Base-by-base conservation (phyloP, 2,888 invertebrate genomes). In the Ceraclea dissimilis region DNA sequence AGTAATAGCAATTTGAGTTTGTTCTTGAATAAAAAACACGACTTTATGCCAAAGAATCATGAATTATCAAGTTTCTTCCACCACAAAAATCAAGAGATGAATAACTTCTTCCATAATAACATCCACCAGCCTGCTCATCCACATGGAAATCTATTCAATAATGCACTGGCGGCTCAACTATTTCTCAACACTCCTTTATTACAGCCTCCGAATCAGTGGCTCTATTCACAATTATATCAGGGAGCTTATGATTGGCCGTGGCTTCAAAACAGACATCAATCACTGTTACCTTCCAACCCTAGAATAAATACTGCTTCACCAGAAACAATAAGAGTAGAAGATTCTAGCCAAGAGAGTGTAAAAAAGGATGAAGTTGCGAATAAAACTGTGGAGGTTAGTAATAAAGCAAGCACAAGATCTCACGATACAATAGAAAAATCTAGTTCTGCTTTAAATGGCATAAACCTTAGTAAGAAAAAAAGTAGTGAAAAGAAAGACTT, bases 151-250 rank as follows among this genome's bases (percentile, higher is more conserved):
- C 69, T 76, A 49, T 79, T 81, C 63, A 79, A 79, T 68, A 79
- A 79, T 43, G 79, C 80, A 2, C 64, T 81, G 64, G 86, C 86
- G 0, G 86, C 86, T 1, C 86, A 86, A 68, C 72, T 88, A 51
- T 88, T 88, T 66, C 75, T 88, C 34, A 88, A 88, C 66, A 82
- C 86, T 2, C 88, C 88, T 0, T 72, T 88, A 13, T 70, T 88
- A 60, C 88, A 88, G 1, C 86, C 87, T 1, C 87, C 87, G 5
- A 85, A 85, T 34, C 88, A 88, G 59, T 88, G 88, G 88, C 70
- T 88, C 4, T 88, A 88, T 66, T 86, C 86, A 0, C 88, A 88
- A 66, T 73, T 89, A 1, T 88, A 88, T 67, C 84, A 84, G 26
- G 81, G 79, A 56, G 75, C 74, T 52, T 83, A 83, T 63, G 86